phyloP scores from a whole-genome alignment of 2,113 vertebrate genomes.

The Cyphomyrus plagiostoma region DNA sequence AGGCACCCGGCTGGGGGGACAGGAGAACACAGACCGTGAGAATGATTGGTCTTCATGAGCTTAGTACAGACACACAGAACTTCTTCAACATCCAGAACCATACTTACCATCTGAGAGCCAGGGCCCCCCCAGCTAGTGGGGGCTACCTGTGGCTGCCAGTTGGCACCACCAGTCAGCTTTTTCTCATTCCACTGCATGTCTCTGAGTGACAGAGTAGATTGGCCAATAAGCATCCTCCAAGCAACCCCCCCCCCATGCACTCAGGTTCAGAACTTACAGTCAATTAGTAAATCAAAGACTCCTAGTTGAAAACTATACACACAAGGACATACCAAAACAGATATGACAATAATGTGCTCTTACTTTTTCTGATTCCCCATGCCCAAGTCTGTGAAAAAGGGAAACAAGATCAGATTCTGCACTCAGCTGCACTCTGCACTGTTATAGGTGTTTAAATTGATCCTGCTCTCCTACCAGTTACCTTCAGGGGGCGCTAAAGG shows the following conservation, averaged over 20 bases:
- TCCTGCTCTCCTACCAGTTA: not conserved
- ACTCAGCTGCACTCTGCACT: not conserved
- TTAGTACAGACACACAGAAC: not conserved
- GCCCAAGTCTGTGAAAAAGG: constrained; percentile 76
- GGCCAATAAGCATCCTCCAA: not conserved
- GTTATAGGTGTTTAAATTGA: not conserved
- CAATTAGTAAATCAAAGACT: not conserved
- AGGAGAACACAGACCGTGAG: not conserved
- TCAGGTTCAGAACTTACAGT: not conserved
- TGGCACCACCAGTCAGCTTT: constrained; percentile 90
- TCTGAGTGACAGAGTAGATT: constrained; percentile 37
- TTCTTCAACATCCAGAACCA: not conserved
- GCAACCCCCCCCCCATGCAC: not conserved
- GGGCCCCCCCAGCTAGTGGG: constrained; percentile 82
- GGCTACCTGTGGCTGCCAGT: constrained; percentile 93
- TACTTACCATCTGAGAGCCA: constrained; percentile 72
- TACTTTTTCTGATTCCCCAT: constrained; percentile 87
- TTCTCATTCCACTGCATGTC: constrained; percentile 86
- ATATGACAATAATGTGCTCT: constrained; percentile 47
- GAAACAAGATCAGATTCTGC: constrained; percentile 23
- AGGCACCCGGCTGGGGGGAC: constrained; percentile 40
- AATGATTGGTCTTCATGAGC: not conserved
- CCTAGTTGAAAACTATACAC: not conserved
- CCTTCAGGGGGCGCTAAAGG: not conserved
- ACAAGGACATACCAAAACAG: constrained; percentile 14